Evolutionary conservation across 2,113 vertebrate genomes (phyloP).

Genomic region (Narcine bancroftii): DNA sequence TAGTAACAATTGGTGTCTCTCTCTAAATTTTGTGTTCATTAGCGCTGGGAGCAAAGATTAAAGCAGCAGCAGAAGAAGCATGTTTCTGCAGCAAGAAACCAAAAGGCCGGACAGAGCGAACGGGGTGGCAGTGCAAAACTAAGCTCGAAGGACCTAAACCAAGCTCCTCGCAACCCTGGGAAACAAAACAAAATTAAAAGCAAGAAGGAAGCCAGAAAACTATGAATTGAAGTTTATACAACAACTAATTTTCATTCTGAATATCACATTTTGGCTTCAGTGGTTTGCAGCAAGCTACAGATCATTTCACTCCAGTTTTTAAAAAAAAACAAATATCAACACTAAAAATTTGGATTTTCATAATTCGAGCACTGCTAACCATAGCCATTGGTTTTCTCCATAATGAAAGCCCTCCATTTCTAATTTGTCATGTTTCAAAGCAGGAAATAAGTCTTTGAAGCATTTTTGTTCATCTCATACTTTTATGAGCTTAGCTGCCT

Average conservation of each 20-base stretch:
- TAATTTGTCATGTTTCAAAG: slow-evolving; percentile 36
- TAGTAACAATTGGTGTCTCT: neutral
- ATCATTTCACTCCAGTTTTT: slow-evolving; percentile 38
- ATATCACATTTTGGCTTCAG: slow-evolving; percentile 39
- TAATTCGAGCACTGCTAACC: slow-evolving; percentile 46
- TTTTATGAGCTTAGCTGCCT: slow-evolving; percentile 39
- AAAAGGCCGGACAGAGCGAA: slow-evolving; percentile 49
- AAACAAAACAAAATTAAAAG: slow-evolving; percentile 54
- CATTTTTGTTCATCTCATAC: neutral
- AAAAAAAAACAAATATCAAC: no score
- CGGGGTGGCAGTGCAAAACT: slow-evolving; percentile 52
- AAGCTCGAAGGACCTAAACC: slow-evolving; percentile 48
- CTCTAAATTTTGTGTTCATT: slow-evolving; percentile 40
- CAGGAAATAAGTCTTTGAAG: slow-evolving; percentile 36
- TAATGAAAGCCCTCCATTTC: slow-evolving; percentile 33
- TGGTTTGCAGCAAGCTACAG: neutral
- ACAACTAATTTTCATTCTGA: slow-evolving; percentile 41
- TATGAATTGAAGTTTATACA: slow-evolving; percentile 44
- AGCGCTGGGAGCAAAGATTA: slow-evolving; percentile 70
- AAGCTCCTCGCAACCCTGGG: slow-evolving; percentile 47
- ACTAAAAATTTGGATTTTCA: slow-evolving; percentile 48
- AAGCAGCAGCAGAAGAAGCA: slow-evolving; percentile 53
- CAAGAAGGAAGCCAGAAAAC: slow-evolving; percentile 52
- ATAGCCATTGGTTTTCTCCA: slow-evolving; percentile 43
- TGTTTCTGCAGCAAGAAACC: slow-evolving; percentile 52